These are phyloP conservation scores for Calephelis virginiensis DNA, from an alignment of 1,140 invertebrate genomes.

Conservation along the genomic window DNA sequence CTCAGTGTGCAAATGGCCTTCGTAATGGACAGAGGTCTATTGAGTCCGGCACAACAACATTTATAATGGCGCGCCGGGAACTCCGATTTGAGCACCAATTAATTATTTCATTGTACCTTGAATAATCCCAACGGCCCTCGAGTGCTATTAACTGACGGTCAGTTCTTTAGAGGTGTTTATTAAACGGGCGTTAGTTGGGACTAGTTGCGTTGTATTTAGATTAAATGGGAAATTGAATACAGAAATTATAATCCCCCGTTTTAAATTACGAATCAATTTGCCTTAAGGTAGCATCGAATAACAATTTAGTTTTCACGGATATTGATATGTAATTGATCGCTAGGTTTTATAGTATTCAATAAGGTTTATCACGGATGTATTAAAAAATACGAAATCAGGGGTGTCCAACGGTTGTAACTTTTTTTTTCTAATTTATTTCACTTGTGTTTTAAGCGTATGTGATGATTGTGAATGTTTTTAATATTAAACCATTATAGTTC, in stretches of 20 bases:
- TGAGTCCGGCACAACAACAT: slow-evolving; percentile 36
- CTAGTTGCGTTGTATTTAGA: slow-evolving; percentile 37
- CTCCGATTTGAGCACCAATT: slow-evolving; percentile 70
- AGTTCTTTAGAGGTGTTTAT: slow-evolving; percentile 74
- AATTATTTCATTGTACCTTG: slow-evolving; percentile 71
- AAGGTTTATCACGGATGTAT: no score
- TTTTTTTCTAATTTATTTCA: no score
- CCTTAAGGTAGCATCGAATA: slow-evolving; percentile 6
- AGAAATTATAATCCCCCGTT: slow-evolving; percentile 5
- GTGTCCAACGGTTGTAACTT: no score
- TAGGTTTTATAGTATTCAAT: neutral
- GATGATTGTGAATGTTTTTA: no score
- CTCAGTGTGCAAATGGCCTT: slow-evolving; percentile 30
- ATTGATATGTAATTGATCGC: slow-evolving; percentile 1
- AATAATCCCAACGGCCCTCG: slow-evolving; percentile 55
- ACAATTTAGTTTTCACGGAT: slow-evolving; percentile 16
- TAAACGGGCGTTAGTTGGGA: slow-evolving; percentile 57
- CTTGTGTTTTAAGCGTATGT: no score
- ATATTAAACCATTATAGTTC: no score
- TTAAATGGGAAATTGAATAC: slow-evolving; percentile 6
- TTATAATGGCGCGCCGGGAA: slow-evolving; percentile 54
- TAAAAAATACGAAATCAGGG: no score
- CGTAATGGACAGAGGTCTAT: slow-evolving; percentile 38
- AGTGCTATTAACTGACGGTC: slow-evolving; percentile 67
- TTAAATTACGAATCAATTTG: slow-evolving; percentile 9